These are phyloP conservation scores for Lysiphlebus fabarum DNA, from an alignment of 1,140 invertebrate genomes.

Conservation along the genomic window DNA sequence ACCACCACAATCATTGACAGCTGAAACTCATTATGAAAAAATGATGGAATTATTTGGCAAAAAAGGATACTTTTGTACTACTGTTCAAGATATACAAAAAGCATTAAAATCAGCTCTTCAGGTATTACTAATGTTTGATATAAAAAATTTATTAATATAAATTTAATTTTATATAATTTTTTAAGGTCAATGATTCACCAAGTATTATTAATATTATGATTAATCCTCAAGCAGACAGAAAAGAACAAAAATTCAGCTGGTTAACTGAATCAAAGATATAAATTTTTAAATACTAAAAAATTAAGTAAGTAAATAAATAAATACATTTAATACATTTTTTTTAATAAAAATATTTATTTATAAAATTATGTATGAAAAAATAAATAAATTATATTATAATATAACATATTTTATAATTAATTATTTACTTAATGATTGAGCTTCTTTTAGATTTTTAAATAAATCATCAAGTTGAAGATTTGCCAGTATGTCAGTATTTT, in stretches of 20 bases:
- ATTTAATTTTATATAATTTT: constrained; percentile 17
- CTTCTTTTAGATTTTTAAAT: neutral
- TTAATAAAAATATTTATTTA: constrained; percentile 11
- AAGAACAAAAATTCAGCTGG: constrained; percentile 87
- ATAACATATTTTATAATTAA: neutral
- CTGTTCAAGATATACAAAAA: constrained; percentile 68
- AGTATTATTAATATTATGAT: constrained; percentile 91
- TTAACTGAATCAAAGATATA: constrained; percentile 86
- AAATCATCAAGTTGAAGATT: neutral
- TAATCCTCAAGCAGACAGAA: constrained; percentile 80
- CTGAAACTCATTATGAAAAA: constrained; percentile 81
- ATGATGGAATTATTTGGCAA: constrained; percentile 83
- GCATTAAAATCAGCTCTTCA: constrained; percentile 68
- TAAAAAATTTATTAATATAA: constrained; percentile 3
- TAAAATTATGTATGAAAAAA: neutral
- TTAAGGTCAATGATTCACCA: constrained; percentile 65
- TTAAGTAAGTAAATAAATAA: constrained; percentile 16
- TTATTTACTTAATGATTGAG: constrained; percentile 16
- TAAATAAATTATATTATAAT: neutral
- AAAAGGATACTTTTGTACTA: constrained; percentile 76
- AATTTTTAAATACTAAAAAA: constrained; percentile 11
- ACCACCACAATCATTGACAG: constrained; percentile 75
- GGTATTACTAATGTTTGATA: constrained; percentile 41
- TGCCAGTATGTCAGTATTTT: neutral
- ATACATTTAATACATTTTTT: constrained; percentile 8